Evolutionary conservation across 1,140 invertebrate species (phyloP).

Genomic region (Plectrocnemia conspersa): DNA sequence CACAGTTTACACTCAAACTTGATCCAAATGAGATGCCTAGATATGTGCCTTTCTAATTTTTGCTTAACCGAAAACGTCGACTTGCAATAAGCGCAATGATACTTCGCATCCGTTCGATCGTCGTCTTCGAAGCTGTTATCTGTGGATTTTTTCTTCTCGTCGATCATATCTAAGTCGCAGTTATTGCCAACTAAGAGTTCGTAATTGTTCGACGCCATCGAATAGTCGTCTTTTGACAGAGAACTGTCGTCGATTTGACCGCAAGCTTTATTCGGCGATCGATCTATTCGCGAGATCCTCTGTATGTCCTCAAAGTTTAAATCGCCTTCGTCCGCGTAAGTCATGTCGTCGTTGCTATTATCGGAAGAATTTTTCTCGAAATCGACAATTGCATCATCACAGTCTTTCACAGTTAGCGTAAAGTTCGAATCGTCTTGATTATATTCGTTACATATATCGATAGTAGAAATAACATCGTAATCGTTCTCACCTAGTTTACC

Average conservation of each 20-base stretch:
- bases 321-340: conserved; percentile 24
- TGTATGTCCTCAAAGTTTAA: conserved; percentile 29
- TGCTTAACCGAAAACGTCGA: conserved; percentile 42
- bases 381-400: conserved; percentile 34
- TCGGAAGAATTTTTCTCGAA: conserved; percentile 15
- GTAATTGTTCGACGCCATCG: neutral
- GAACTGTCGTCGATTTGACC: conserved; percentile 9
- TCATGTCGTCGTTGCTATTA: conserved; percentile 16
- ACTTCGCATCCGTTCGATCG: conserved; percentile 18
- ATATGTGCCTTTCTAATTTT: conserved; percentile 52
- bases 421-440: conserved; percentile 19
- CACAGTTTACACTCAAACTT: conserved; percentile 56
- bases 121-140: conserved; percentile 1
- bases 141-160: conserved; percentile 15
- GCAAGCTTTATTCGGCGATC: conserved; percentile 11
- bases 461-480: conserved; percentile 12
- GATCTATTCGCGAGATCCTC: conserved; percentile 21
- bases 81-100: conserved; percentile 45
- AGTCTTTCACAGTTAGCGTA: conserved; percentile 25
- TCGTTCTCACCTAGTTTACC: conserved; percentile 18
- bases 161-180: too few relatives aligned
- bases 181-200: neutral
- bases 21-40: conserved; percentile 53
- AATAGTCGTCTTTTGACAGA: neutral
- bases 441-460: conserved; percentile 8